Percentiles rank a stretch among this genome's conserved stretches.
Evolutionary conservation across 2,113 vertebrate species (phyloP).

Genomic region (Oceanites oceanicus): DNA sequence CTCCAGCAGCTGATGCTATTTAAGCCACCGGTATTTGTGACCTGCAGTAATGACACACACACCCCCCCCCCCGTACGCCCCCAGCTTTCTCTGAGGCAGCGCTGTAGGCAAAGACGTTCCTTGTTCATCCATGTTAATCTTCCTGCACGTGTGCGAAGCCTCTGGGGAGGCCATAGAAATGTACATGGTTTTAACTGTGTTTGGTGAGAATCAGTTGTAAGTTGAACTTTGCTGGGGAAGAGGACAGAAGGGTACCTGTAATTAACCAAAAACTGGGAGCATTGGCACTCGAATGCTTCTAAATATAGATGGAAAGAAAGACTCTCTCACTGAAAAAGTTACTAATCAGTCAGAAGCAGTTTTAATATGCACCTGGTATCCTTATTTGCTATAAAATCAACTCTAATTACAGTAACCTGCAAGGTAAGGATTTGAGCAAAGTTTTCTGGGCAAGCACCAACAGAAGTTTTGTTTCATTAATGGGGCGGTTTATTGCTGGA

Average conservation of each 20-base stretch:
- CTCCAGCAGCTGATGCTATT: not conserved
- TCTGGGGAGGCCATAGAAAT: not conserved
- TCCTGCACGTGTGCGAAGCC: not conserved
- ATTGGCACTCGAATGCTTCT: not conserved
- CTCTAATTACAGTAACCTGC: not conserved
- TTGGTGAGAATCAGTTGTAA: not conserved
- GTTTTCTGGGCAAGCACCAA: not conserved
- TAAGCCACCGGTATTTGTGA: not conserved
- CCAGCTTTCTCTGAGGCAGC: not conserved
- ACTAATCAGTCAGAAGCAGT: not conserved
- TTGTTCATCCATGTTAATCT: not conserved
- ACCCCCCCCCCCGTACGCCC: accelerated
- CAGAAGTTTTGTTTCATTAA: not conserved
- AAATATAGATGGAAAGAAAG: not conserved
- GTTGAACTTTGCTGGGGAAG: not conserved
- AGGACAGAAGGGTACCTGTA: not conserved
- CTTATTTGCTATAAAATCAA: not conserved
- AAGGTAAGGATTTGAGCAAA: not conserved
- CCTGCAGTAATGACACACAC: not conserved
- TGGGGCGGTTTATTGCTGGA: not conserved
- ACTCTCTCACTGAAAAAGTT: not conserved
- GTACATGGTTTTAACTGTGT: not conserved
- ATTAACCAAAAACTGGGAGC: not conserved
- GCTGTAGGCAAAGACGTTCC: not conserved
- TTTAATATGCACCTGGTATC: not conserved